A percentile compares a stretch with the other conserved stretches of the same genome.
Evolutionary conservation across 2,888 invertebrate genomes (phyloP).

Genomic region (Morinoia aosen): DNA sequence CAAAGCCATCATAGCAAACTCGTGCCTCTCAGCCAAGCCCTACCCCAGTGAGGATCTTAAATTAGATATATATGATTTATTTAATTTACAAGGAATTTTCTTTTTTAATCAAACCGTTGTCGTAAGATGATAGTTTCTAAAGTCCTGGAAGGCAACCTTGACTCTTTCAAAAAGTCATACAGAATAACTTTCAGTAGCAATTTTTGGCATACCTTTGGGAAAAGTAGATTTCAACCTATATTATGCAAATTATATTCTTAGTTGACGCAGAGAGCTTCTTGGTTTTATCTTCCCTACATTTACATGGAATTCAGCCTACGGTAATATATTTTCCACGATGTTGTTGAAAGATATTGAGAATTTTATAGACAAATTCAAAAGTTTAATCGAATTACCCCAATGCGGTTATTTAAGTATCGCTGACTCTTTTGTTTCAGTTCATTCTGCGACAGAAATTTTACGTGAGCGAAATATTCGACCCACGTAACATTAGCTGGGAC

Average conservation of each 20-base stretch:
- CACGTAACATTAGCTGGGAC: background rate
- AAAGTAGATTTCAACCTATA: too few species aligned
- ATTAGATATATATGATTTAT: background rate
- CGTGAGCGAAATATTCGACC: slow-evolving; percentile 62
- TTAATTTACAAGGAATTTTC: background rate
- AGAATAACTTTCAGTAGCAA: too few species aligned
- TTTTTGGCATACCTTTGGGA: too few species aligned
- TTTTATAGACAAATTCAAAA: too few species aligned
- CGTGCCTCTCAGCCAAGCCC: slow-evolving; percentile 72
- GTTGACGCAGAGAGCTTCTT: background rate
- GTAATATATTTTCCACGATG: background rate
- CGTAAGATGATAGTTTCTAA: background rate
- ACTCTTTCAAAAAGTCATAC: too few species aligned
- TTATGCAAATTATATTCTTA: too few species aligned
- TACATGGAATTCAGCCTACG: background rate
- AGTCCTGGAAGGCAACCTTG: background rate
- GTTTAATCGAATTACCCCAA: too few species aligned
- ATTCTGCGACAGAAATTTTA: slow-evolving; percentile 62
- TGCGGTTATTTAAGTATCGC: too few species aligned
- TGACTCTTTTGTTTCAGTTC: slow-evolving; percentile 55
- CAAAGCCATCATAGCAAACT: slow-evolving; percentile 73
- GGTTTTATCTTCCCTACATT: background rate
- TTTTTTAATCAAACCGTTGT: background rate
- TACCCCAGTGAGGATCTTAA: slow-evolving; percentile 71
- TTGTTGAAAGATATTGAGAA: too few species aligned